phyloP scores from a whole-genome alignment of 2,888 invertebrate genomes.

The Molanna angustata region DNA sequence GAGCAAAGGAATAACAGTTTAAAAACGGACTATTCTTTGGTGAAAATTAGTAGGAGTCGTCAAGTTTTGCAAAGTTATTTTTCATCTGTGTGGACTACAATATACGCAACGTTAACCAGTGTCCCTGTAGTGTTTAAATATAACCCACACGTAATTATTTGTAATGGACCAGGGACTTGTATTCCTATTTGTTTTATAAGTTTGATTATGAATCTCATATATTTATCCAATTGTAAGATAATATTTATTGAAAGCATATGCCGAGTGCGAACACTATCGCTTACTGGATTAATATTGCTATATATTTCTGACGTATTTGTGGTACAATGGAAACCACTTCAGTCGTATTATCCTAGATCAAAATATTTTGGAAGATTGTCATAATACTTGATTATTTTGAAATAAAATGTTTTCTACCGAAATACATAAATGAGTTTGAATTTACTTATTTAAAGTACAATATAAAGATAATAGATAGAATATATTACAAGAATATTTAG shows the following conservation, averaged over 20 bases:
- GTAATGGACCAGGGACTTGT: constrained; percentile 97
- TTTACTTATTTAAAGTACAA: background rate
- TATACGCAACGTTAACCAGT: constrained; percentile 66
- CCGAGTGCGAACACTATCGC: constrained; percentile 82
- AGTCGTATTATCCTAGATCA: constrained; percentile 61
- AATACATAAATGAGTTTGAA: background rate
- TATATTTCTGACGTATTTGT: constrained; percentile 81
- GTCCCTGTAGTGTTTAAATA: constrained; percentile 66
- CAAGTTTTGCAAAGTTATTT: constrained; percentile 84
- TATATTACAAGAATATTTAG: constrained; percentile 12
- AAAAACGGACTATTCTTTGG: constrained; percentile 44
- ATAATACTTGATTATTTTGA: constrained; percentile 39
- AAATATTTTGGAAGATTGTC: constrained; percentile 75
- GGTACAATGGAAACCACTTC: constrained; percentile 89
- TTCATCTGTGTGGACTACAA: constrained; percentile 74
- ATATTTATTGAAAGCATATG: constrained; percentile 96
- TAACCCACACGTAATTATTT: constrained; percentile 78
- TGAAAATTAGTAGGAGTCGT: constrained; percentile 77
- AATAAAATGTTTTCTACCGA: background rate
- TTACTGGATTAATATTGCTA: constrained; percentile 84
- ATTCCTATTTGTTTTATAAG: constrained; percentile 83
- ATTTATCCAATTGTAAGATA: constrained; percentile 67
- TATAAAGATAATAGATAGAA: background rate
- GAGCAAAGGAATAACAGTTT: constrained; percentile 40
- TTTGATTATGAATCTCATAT: constrained; percentile 68